Evolutionary conservation across 1,140 invertebrate genomes (phyloP).

Genomic region (Melitaea cinxia): DNA sequence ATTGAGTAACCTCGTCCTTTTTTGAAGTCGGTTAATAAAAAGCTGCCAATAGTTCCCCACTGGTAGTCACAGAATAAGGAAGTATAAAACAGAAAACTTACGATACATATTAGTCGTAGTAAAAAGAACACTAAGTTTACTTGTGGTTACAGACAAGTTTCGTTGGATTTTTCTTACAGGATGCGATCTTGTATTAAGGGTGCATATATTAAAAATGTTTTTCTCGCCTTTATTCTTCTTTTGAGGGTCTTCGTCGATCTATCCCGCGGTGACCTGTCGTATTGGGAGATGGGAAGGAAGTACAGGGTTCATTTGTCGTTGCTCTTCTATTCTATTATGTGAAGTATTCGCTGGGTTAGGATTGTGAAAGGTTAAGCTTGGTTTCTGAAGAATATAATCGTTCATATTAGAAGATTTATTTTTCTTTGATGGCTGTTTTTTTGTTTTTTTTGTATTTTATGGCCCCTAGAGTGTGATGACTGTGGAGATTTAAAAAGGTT

Average conservation of each 20-base stretch:
- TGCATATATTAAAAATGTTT: conserved; percentile 38
- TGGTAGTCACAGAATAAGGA: too few relatives aligned
- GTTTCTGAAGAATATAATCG: conserved; percentile 33
- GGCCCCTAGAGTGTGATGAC: conserved; percentile 11
- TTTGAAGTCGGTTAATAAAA: too few relatives aligned
- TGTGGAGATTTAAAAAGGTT: conserved; percentile 36
- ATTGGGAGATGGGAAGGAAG: conserved; percentile 35
- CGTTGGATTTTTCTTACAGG: conserved; percentile 39
- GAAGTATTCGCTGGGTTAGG: conserved; percentile 23
- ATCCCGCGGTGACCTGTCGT: conserved; percentile 47
- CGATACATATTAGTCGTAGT: too few relatives aligned
- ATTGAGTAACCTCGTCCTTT: too few relatives aligned
- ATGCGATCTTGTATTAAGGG: conserved; percentile 42
- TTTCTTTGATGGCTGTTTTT: conserved; percentile 29
- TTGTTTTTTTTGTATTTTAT: conserved; percentile 1
- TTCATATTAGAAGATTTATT: conserved; percentile 32
- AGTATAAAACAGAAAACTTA: too few relatives aligned
- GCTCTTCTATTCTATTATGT: conserved; percentile 20
- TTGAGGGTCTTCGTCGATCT: conserved; percentile 48
- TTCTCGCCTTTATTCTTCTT: conserved; percentile 27
- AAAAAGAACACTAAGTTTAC: too few relatives aligned
- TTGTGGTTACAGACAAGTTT: neutral
- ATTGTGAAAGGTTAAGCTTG: conserved; percentile 18
- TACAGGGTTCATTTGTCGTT: conserved; percentile 31
- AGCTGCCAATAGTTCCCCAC: too few relatives aligned